A percentile compares a stretch with the other conserved stretches of the same genome.
These are phyloP conservation scores for Callocephalon fimbriatum DNA, from an alignment of 2,113 vertebrate species.

Conservation along the genomic window DNA sequence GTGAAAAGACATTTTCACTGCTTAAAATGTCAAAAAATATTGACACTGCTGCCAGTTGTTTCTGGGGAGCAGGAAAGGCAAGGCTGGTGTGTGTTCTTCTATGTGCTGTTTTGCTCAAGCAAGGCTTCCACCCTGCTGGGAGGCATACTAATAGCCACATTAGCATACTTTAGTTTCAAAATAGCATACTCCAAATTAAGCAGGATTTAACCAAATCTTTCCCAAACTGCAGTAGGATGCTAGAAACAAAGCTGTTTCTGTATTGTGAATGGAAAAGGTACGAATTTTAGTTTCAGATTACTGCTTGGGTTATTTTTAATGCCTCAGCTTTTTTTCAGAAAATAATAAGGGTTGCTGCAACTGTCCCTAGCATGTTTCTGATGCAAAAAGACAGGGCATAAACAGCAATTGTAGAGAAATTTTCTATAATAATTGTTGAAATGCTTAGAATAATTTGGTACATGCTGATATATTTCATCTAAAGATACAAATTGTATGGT, in stretches of 20 bases:
- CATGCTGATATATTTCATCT: background rate
- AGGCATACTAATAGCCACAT: background rate
- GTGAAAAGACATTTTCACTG: background rate
- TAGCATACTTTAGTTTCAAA: slow-evolving; percentile 4
- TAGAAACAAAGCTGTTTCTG: background rate
- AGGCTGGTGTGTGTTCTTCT: background rate
- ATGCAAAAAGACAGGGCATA: background rate
- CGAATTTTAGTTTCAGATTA: background rate
- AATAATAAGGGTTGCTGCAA: background rate
- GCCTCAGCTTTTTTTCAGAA: background rate
- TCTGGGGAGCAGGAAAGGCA: background rate
- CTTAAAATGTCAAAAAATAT: background rate
- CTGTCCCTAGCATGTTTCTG: background rate
- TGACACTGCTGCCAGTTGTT: background rate
- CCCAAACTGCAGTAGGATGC: background rate
- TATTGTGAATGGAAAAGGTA: background rate
- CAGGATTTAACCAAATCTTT: background rate
- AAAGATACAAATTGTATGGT: background rate
- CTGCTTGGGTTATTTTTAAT: background rate
- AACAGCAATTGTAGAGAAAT: background rate
- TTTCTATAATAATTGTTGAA: background rate
- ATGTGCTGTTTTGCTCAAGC: background rate
- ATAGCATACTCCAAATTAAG: background rate
- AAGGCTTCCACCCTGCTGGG: background rate
- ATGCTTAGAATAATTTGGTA: background rate